Evolutionary conservation across 92 coral and sea anemone genomes (phyloP).

Genomic region (Umimayanthus kanabou): DNA sequence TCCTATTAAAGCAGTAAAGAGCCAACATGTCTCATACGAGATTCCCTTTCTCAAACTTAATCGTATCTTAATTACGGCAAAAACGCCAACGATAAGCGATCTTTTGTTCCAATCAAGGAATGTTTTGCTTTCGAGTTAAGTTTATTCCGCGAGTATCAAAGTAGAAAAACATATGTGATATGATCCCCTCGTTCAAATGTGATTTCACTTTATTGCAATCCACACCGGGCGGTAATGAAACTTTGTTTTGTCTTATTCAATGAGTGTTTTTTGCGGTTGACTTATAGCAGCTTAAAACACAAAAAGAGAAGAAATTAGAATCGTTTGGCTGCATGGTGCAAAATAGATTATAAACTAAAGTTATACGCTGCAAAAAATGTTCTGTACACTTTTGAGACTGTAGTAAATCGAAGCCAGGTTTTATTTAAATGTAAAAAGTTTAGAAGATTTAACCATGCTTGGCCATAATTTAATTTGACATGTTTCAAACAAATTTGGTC

Average conservation of each 20-base stretch:
- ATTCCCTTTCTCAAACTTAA: constrained; percentile 7
- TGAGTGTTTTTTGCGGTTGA: constrained; percentile 12
- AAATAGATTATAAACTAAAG: neutral
- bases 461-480: constrained; percentile 45
- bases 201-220: constrained; percentile 3
- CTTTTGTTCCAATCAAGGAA: constrained; percentile 27
- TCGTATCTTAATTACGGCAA: constrained; percentile 32
- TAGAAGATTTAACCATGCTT: neutral
- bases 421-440: neutral
- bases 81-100: constrained; percentile 15
- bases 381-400: constrained; percentile 16
- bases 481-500: constrained; percentile 27
- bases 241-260: constrained; percentile 29
- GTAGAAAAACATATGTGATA: neutral
- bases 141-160: constrained; percentile 32
- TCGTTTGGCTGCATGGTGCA: neutral
- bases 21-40: constrained; percentile 1
- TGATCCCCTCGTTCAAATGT: neutral
- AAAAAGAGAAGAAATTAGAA: constrained; percentile 11
- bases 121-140: constrained; percentile 47
- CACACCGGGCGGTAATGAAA: constrained; percentile 20
- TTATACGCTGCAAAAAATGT: neutral
- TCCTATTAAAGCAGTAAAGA: constrained; percentile 29
- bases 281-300: neutral
- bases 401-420: neutral